A percentile compares a stretch with the other conserved stretches of the same genome.
Evolutionary conservation across 2,888 invertebrate species (phyloP).

Genomic region (Apamea monoglypha): DNA sequence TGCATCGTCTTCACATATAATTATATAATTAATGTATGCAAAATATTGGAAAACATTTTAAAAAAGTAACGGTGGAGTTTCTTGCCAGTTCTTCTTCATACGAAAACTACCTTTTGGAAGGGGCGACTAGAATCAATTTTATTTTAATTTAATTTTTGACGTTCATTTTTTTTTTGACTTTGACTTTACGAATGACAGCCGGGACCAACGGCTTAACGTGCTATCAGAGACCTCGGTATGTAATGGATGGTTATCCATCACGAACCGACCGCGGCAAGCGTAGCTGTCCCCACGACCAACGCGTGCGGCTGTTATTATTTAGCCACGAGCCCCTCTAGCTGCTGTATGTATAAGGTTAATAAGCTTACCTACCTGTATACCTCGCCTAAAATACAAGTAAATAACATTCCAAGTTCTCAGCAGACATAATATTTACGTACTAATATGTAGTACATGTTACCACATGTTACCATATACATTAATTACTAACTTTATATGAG

Average conservation of each 20-base stretch:
- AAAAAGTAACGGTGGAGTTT: too few relatives aligned
- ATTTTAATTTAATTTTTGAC: too few relatives aligned
- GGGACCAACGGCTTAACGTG: not conserved
- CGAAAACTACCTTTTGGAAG: too few relatives aligned
- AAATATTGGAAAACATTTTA: too few relatives aligned
- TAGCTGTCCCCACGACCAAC: not conserved
- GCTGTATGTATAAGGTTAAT: not conserved
- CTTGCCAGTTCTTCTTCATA: too few relatives aligned
- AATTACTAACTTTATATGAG: conserved; percentile 13
- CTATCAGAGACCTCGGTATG: not conserved
- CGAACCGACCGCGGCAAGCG: not conserved
- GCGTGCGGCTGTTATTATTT: not conserved
- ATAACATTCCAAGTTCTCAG: not conserved
- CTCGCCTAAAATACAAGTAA: not conserved
- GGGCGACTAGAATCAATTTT: too few relatives aligned
- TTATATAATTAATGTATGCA: too few relatives aligned
- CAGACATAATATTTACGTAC: conserved; percentile 7
- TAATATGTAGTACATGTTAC: not conserved
- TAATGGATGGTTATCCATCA: not conserved
- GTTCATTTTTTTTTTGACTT: too few relatives aligned
- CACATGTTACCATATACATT: not conserved
- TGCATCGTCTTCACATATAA: too few relatives aligned
- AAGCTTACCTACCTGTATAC: too few relatives aligned
- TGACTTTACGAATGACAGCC: not conserved
- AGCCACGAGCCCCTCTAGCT: not conserved